Evolutionary conservation across 2,797 vertebrate genomes (phyloP).

Genomic region (Bufotes viridis): DNA sequence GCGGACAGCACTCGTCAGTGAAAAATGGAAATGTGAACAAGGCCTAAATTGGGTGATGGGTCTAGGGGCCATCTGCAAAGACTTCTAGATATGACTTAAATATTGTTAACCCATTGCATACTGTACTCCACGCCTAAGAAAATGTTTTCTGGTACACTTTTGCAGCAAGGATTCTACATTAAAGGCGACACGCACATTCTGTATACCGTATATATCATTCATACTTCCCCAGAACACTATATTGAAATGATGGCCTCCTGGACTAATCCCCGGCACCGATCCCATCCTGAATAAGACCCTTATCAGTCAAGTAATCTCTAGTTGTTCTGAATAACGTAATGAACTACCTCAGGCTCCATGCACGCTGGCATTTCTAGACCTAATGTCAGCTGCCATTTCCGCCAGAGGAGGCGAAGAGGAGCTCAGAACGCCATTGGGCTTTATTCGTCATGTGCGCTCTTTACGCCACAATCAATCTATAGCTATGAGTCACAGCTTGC

Average conservation of each 20-base stretch:
- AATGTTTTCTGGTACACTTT: background rate
- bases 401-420: background rate
- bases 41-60: too few species aligned
- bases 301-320: background rate
- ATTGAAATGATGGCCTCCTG: background rate
- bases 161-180: background rate
- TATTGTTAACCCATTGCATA: too few species aligned
- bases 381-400: background rate
- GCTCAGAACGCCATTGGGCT: conserved; percentile 5
- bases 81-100: too few species aligned
- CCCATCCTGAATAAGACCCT: background rate
- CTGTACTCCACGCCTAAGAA: too few species aligned
- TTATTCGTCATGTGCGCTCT: background rate
- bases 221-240: background rate
- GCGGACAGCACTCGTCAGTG: too few species aligned
- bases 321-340: background rate
- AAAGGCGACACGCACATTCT: background rate
- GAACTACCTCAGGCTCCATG: background rate
- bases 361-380: conserved; percentile 2
- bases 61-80: too few species aligned
- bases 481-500: background rate
- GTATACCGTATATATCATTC: background rate
- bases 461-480: conserved; percentile 8
- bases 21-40: too few species aligned
- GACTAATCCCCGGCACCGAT: background rate